phyloP scores from a whole-genome alignment of 2,113 vertebrate species.

The Eleginops maclovinus region DNA sequence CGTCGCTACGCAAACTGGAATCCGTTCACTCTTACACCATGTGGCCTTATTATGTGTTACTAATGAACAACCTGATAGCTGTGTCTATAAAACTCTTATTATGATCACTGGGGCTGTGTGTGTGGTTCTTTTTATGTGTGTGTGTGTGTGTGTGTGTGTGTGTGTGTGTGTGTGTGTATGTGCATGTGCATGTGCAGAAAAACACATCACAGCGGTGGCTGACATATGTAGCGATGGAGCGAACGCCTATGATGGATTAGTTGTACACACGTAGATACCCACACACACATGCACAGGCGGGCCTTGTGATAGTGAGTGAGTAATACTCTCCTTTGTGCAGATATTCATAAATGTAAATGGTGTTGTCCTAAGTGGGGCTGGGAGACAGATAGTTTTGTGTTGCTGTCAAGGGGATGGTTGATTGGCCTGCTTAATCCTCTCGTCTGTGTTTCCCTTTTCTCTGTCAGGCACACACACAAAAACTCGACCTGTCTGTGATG shows the following conservation, averaged over 20 bases:
- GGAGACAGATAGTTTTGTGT: conserved; percentile 69
- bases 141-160: conserved; percentile 12
- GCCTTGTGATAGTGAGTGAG: conserved; percentile 57
- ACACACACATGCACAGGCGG: conserved; percentile 12
- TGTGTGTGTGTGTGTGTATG: conserved; percentile 20
- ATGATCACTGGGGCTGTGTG: conserved; percentile 44
- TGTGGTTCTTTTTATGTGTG: conserved; percentile 11
- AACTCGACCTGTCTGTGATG: conserved; percentile 4
- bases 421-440: conserved; percentile 66
- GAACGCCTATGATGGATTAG: conserved; percentile 56
- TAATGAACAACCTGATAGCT: conserved; percentile 77
- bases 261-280: conserved; percentile 1
- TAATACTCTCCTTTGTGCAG: conserved; percentile 58
- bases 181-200: conserved; percentile 3
- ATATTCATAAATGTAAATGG: conserved; percentile 78
- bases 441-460: conserved; percentile 5
- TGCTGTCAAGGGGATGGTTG: conserved; percentile 62
- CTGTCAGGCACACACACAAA: conserved; percentile 1
- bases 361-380: conserved; percentile 68
- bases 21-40: conserved; percentile 31
- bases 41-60: conserved; percentile 71
- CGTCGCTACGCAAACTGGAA: conserved; percentile 3
- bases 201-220: conserved; percentile 13
- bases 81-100: conserved; percentile 42
- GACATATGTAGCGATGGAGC: conserved; percentile 4